phyloP scores from a whole-genome alignment of 2,113 vertebrate species.

The Phaethornis superciliosus region DNA sequence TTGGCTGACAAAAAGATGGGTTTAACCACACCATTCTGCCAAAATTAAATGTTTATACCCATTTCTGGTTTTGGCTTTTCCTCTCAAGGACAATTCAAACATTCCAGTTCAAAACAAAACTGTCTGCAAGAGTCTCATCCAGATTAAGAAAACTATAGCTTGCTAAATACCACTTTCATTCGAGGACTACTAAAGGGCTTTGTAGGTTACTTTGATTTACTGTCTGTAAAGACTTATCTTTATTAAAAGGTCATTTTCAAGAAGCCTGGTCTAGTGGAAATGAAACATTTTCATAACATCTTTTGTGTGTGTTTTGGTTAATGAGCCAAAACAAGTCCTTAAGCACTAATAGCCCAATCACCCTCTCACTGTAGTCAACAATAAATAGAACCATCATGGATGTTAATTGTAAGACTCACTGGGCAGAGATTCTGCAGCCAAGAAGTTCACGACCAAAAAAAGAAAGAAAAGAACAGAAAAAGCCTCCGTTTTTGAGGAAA shows the following conservation, averaged over 20 bases:
- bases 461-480: background rate
- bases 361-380: background rate
- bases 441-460: background rate
- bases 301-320: background rate
- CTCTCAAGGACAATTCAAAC: background rate
- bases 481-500: background rate
- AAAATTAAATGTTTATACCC: background rate
- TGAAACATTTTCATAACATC: background rate
- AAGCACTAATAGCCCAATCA: background rate
- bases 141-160: background rate
- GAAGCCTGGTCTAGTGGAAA: background rate
- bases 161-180: background rate
- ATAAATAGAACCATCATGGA: background rate
- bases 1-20: constrained; percentile 11
- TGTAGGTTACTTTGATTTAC: background rate
- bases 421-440: background rate
- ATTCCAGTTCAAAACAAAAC: background rate
- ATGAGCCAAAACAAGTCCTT: background rate
- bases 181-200: background rate
- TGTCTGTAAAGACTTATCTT: background rate
- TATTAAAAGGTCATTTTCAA: background rate
- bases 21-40: background rate
- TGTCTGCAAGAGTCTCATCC: background rate
- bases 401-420: background rate
- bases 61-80: background rate